Base-by-base conservation (phyloP, 2,113 vertebrate genomes). In the Ophiodon elongatus region DNA sequence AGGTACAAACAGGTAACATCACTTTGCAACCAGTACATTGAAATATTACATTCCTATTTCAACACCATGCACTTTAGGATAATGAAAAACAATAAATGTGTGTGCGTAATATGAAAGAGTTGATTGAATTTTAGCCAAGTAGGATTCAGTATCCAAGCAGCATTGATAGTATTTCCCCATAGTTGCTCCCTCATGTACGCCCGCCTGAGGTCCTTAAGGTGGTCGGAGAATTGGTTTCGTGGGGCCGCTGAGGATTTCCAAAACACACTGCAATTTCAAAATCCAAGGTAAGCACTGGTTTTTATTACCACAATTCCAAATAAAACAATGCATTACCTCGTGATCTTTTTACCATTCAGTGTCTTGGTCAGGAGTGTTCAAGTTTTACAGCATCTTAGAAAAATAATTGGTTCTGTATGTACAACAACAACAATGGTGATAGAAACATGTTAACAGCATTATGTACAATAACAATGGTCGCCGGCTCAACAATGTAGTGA, bases 1-100 rank as follows among this genome's bases (percentile, higher is more conserved):
- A 92, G 91, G 85, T 96, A 96, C 96, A 96, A 97, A 97, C 91
- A 94, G 92, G 84, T 91, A 92, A 91, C 90, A 93, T 91, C 92
- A 94, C 91, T 92, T 89, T 76, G 80, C 90, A 94, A 94, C 93
- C 83, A 84, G 88, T 89, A 96, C 92, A 95, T 86, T 93, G 84
- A 95, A 78, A 93, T 89, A 93, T 92, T 92, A 94, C 90, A 94
- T 93, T 92, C 89, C 92, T 90, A 93, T 91, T 90, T 87, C 86
- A 88, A 90, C 80, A 91, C 73, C 93, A 94, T 94, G 93, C 93
- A 94, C 87, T 89, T 92, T 63, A 81, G 88, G 56, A 82, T 79
- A 81, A 92, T 82, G 85, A 82, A 86, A 91, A 91, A 94, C 85
- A 89, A 89, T 84, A 90, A 84, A 83, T 60, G 37, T 84, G 74